Percentiles rank a stretch among this genome's conserved stretches.
Conservation (phyloP, 2,113 vertebrate genomes). For the Pedetes capensis region DNA sequence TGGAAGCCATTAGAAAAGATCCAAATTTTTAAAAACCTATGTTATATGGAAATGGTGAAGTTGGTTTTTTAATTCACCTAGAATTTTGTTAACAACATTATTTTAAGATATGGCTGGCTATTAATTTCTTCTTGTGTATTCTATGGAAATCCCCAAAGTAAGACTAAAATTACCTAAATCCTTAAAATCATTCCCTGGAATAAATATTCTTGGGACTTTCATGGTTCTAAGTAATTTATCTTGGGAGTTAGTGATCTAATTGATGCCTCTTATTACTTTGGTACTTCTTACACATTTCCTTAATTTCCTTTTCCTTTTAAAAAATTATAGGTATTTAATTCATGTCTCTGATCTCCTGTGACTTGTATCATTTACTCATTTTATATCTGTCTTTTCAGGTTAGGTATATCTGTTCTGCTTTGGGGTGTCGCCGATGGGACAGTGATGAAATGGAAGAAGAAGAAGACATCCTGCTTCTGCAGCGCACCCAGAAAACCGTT, state of each 20-base stretch:
- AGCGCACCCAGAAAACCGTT: conserved; percentile 97
- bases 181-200: conserved; percentile 30
- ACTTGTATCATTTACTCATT: background rate
- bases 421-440: conserved; percentile 95
- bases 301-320: background rate
- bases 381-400: conserved; percentile 82
- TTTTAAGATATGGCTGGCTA: background rate
- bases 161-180: background rate
- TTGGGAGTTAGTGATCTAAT: background rate
- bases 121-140: background rate
- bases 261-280: background rate
- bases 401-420: conserved; percentile 94
- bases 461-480: conserved; percentile 93
- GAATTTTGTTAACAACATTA: background rate
- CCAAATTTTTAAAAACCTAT: background rate
- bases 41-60: background rate
- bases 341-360: background rate
- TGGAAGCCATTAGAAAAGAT: background rate
- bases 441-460: conserved; percentile 90
- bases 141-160: background rate
- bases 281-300: background rate
- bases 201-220: background rate
- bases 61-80: background rate
- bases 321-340: background rate
- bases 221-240: background rate